phyloP scores from a whole-genome alignment of 2,888 invertebrate genomes.

The Protodeltote pygarga region DNA sequence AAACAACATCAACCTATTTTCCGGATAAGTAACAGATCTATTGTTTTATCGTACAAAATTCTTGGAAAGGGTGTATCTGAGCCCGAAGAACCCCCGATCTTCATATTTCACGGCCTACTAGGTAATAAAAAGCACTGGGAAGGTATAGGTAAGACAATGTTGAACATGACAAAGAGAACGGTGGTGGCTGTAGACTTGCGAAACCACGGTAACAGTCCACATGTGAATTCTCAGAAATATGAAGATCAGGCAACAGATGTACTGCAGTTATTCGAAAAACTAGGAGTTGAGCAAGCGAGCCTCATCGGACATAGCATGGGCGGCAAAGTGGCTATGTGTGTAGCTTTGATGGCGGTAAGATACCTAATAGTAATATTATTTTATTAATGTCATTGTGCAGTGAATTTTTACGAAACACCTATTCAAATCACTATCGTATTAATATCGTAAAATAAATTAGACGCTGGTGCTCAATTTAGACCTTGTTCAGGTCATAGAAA shows the following conservation, averaged over 20 bases:
- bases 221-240: slow-evolving; percentile 90
- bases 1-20: slow-evolving; percentile 14
- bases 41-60: slow-evolving; percentile 71
- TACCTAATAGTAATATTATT: not conserved
- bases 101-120: slow-evolving; percentile 94
- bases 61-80: slow-evolving; percentile 57
- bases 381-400: not conserved
- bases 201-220: slow-evolving; percentile 98
- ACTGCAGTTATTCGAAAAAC: slow-evolving; percentile 86
- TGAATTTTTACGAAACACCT: not conserved
- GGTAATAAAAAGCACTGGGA: slow-evolving; percentile 96
- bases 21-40: slow-evolving; percentile 44
- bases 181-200: slow-evolving; percentile 95
- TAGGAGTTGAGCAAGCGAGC: slow-evolving; percentile 87
- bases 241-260: slow-evolving; percentile 92
- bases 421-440: too few species aligned
- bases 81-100: slow-evolving; percentile 60
- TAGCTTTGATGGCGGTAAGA: slow-evolving; percentile 90
- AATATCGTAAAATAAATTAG: too few species aligned
- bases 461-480: too few species aligned
- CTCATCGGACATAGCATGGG: slow-evolving; percentile 97
- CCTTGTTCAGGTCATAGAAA: too few species aligned
- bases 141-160: slow-evolving; percentile 90
- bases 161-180: slow-evolving; percentile 89
- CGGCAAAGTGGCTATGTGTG: slow-evolving; percentile 93